phyloP scores from a whole-genome alignment of 2,888 invertebrate species.

The Cantharis flavilabris region DNA sequence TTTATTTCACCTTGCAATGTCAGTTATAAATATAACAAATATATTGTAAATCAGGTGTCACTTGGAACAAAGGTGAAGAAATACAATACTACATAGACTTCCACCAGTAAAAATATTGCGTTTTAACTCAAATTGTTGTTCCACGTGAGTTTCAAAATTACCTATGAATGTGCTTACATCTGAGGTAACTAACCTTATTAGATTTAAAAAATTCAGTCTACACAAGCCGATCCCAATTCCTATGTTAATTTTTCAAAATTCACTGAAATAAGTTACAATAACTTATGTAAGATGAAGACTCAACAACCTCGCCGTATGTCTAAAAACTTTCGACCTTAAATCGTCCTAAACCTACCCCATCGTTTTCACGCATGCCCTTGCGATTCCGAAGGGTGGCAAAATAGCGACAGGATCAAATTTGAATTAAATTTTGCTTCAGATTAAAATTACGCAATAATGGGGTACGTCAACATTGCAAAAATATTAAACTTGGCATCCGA shows the following conservation, averaged over 20 bases:
- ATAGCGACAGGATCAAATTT: neutral
- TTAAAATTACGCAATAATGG: neutral
- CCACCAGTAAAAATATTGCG: neutral
- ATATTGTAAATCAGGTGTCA: neutral
- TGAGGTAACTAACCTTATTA: neutral
- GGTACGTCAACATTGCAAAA: neutral
- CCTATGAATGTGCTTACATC: neutral
- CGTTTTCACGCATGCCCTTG: slow-evolving; percentile 7
- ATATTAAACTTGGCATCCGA: neutral
- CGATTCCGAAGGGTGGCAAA: neutral
- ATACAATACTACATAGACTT: neutral
- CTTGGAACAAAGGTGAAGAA: neutral
- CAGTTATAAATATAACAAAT: neutral
- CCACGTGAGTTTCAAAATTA: neutral
- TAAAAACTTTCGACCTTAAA: slow-evolving; percentile 17
- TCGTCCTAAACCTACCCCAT: slow-evolving; percentile 6
- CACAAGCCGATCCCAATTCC: neutral
- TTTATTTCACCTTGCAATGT: neutral
- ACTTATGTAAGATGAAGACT: neutral
- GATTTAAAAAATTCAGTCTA: neutral
- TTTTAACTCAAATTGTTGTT: neutral
- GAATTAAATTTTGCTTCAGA: neutral
- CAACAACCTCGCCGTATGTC: neutral
- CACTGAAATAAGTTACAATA: neutral
- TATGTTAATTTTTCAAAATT: neutral